Percentiles rank a stretch among this genome's conserved stretches.
These are phyloP conservation scores for Xiphophorus couchianus DNA, from an alignment of 2,113 vertebrate species.

Conservation along the genomic window DNA sequence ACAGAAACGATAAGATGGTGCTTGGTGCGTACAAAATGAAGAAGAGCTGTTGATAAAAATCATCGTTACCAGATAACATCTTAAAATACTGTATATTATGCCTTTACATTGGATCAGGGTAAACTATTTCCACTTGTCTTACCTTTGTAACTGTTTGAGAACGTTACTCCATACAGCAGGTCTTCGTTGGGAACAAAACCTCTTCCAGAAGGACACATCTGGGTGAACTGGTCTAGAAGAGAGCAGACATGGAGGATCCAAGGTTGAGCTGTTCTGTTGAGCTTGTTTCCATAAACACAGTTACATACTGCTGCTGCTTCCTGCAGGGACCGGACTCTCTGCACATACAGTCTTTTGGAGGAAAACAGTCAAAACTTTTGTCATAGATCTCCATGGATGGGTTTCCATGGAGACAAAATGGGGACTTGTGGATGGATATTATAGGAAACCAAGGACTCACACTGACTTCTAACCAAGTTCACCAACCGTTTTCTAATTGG, in stretches of 20 bases:
- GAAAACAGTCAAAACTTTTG: too few relatives aligned
- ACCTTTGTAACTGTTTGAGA: conserved; percentile 85
- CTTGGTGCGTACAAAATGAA: too few relatives aligned
- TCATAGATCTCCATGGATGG: too few relatives aligned
- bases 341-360: too few relatives aligned
- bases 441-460: too few relatives aligned
- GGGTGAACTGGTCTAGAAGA: conserved; percentile 88
- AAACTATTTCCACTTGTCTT: background rate
- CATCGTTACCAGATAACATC: background rate
- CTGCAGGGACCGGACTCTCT: too few relatives aligned
- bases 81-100: background rate
- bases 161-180: conserved; percentile 70
- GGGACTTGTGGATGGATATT: too few relatives aligned
- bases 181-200: conserved; percentile 88
- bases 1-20: too few relatives aligned
- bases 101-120: too few relatives aligned
- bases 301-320: background rate
- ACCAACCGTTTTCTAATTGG: too few relatives aligned
- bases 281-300: background rate
- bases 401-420: background rate
- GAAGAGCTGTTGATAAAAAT: too few relatives aligned
- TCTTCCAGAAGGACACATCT: conserved; percentile 93
- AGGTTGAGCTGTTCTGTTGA: background rate
- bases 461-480: too few relatives aligned
- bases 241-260: background rate